Evolutionary conservation across 2,888 invertebrate species (phyloP), one percentile per base, ranked within the genome.

Genomic region (Brachyopa scutellaris): DNA sequence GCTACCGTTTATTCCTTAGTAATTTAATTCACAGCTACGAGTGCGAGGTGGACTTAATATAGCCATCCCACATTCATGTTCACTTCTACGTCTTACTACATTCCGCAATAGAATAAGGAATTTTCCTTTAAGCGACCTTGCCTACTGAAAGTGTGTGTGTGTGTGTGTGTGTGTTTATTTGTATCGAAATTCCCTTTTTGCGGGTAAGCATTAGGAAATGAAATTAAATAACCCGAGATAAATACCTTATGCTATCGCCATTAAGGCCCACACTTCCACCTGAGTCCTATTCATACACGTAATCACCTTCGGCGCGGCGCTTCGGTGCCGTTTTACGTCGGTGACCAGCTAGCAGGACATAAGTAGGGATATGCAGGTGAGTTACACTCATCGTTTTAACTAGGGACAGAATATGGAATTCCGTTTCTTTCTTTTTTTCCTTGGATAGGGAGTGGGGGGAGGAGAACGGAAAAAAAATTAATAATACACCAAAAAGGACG

Each of bases 211-310:
- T 73, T 79, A 73, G 67, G 40, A 79, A 79, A 79, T 79, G 67
- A 79, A 79, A 79, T 79, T 73, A 79, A 79, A 79, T 73, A 79
- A 73, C 67, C 73, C 67, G 67, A 73, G 67, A 79, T 79, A 79
- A 79, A 79, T 79, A 79, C 79, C 73, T 79, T 73, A 79, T 79
- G 73, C 79, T 67, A 73, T 67, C 38, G 59, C 72, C 66, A 79
- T 79, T 79, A 72, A 47, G 66, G 72, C 62, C 78, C 53, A 72
- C 66, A 66, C 78, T 79, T 79, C 45, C 79, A 79, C 73, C 66
- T 79, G 79, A 55, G 67, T 67, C 67, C 79, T 49, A 55, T 31
- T 47, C 45, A 38, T 55, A 23, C 55, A 73, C 61, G 61, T 67
- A 73, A 61, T 67, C 73, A 31, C 61, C 61, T 47, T 45, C 21